Percentiles rank a stretch among this genome's conserved stretches.
phyloP scores from a whole-genome alignment of 2,888 invertebrate species.

The Cryptophagus acutangulus region DNA sequence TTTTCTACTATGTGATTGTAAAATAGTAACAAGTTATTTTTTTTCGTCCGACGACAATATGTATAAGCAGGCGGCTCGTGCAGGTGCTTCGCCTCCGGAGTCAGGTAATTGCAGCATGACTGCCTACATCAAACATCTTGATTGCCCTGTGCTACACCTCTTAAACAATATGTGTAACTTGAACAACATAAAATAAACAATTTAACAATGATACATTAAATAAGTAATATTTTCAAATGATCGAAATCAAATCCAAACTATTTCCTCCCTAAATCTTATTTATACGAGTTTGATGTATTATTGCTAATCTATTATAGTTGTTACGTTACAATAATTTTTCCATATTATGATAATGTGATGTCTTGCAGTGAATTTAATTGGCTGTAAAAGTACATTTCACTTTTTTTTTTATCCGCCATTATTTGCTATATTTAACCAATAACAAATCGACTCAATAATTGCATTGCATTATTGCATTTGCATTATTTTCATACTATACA shows the following conservation, averaged over 20 bases:
- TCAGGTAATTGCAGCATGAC: slow-evolving; percentile 25
- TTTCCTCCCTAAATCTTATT: too few relatives aligned
- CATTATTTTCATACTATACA: slow-evolving; percentile 15
- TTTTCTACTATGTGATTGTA: too few relatives aligned
- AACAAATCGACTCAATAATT: background rate
- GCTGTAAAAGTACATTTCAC: too few relatives aligned
- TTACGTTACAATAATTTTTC: too few relatives aligned
- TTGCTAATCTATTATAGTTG: too few relatives aligned
- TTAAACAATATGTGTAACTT: background rate
- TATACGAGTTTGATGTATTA: too few relatives aligned
- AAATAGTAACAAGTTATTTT: background rate
- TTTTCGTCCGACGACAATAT: slow-evolving; percentile 15
- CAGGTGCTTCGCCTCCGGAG: slow-evolving; percentile 32
- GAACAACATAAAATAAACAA: background rate
- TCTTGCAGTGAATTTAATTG: too few relatives aligned
- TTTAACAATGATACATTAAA: background rate
- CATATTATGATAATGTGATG: too few relatives aligned
- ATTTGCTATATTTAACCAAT: slow-evolving; percentile 3
- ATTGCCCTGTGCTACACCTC: slow-evolving; percentile 16
- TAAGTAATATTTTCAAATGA: too few relatives aligned
- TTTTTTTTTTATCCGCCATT: background rate
- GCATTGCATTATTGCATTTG: slow-evolving; percentile 8
- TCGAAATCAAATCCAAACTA: too few relatives aligned
- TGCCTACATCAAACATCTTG: slow-evolving; percentile 25
- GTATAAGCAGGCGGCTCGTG: slow-evolving; percentile 18